phyloP scores from a whole-genome alignment of 1,140 invertebrate genomes.

The Leguminivora glycinivorella region DNA sequence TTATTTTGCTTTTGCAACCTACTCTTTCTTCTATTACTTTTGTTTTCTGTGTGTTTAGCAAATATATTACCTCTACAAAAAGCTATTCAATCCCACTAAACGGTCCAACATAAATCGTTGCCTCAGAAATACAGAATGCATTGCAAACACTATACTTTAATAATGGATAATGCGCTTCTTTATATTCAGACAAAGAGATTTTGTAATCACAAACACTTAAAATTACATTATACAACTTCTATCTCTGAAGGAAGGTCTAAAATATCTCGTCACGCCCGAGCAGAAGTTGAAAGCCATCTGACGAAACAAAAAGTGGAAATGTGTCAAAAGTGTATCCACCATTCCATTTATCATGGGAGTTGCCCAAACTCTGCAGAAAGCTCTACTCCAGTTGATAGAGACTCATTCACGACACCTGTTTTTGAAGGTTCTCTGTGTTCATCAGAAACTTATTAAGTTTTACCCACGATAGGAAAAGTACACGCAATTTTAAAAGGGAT shows the following conservation, averaged over 20 bases:
- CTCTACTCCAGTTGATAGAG: neutral
- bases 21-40: too few relatives aligned
- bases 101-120: too few relatives aligned
- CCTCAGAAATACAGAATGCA: neutral
- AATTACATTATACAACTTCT: neutral
- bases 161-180: neutral
- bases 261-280: neutral
- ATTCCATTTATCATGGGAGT: neutral
- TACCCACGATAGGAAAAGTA: too few relatives aligned
- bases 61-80: too few relatives aligned
- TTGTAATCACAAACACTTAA: neutral
- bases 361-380: neutral
- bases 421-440: too few relatives aligned
- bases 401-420: too few relatives aligned
- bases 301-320: constrained; percentile 12
- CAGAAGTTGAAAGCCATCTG: neutral
- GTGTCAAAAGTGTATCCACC: neutral
- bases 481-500: too few relatives aligned
- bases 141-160: neutral
- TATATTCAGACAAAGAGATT: neutral
- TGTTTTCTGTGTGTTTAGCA: too few relatives aligned
- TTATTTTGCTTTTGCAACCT: too few relatives aligned
- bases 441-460: too few relatives aligned
- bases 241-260: neutral
- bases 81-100: too few relatives aligned